Evolutionary conservation across 2,113 vertebrate species (phyloP), one percentile per base, ranked within the genome.

Genomic region (Mustelus asterias): DNA sequence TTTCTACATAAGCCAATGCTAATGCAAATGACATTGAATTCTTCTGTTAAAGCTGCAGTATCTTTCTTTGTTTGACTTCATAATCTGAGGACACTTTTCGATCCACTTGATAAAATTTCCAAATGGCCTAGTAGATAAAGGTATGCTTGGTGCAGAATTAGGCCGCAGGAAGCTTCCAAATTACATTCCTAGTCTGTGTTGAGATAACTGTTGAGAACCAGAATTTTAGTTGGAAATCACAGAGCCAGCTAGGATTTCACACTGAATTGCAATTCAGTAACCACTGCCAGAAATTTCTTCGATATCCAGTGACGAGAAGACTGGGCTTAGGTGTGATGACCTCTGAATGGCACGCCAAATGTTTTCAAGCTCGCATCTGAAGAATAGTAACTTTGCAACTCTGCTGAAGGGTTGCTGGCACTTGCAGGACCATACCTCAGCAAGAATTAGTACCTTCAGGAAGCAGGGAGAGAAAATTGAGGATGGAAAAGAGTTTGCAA

Each of bases 41-140:
- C 90, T 67, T 72, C 69, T 72, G 94, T 54, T 72, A 95, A 95
- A 95, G 94, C 69, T 95, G 69, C 94, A 95, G 69, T 95, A 95
- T 95, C 94, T 48, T 95, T 72, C 67, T 95, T 76, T 95, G 67
- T 69, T 95, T 76, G 94, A 95, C 94, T 95, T 95, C 41, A 95
- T 72, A 95, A 69, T 72, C 69, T 95, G 94, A 95, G 94, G 37
- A 72, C 22, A 72, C 18, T 95, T 44, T 95, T 69, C 63, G 65
- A 67, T 26, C 22, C n/a, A 95, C 72, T 70, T 95, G 65, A 41
- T 95, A 72, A 13, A n/a, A 70, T 67, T n/a, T 41, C 33, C 33
- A 58, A 33, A 60, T 90, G 88, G 54, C 48, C 11, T 60, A 37
- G 0, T 8, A 63, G 33, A 14, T 37, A 65, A 65, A 37, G 48